These are phyloP conservation scores for Hippocampus mohnikei DNA, from an alignment of 2,113 vertebrate species.

Conservation along the genomic window DNA sequence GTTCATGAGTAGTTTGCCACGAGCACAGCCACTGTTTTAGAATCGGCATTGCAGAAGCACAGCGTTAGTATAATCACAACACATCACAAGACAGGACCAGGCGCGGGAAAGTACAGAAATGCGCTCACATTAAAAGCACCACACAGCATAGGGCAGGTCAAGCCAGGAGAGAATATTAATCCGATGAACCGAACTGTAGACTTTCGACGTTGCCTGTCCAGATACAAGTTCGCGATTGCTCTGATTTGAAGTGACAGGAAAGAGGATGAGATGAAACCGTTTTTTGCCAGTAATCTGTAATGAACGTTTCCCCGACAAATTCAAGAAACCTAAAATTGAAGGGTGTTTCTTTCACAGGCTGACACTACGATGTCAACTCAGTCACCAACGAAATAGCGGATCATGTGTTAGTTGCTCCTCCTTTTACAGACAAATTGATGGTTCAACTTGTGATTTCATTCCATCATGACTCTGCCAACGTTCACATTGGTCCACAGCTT, in stretches of 20 bases:
- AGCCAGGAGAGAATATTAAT: slow-evolving; percentile 34
- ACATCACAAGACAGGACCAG: slow-evolving; percentile 72
- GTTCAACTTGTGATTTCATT: no score
- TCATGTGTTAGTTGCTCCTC: no score
- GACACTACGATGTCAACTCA: no score
- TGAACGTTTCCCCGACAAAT: no score
- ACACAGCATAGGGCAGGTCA: slow-evolving; percentile 37
- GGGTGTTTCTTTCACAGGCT: no score
- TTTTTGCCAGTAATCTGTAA: not conserved
- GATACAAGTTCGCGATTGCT: slow-evolving; percentile 13
- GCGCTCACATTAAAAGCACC: slow-evolving; percentile 40
- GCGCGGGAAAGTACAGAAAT: slow-evolving; percentile 49
- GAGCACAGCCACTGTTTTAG: slow-evolving; percentile 59
- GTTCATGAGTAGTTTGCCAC: slow-evolving; percentile 61
- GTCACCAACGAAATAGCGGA: not conserved
- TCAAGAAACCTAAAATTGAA: not conserved
- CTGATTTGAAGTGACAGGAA: slow-evolving; percentile 12
- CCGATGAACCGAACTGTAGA: slow-evolving; percentile 6
- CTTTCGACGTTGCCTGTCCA: not conserved
- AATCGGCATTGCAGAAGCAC: slow-evolving; percentile 65
- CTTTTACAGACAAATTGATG: no score
- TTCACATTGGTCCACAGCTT: no score
- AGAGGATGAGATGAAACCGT: slow-evolving; percentile 28
- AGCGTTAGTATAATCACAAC: slow-evolving; percentile 63
- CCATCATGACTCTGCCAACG: no score